A percentile compares a stretch with the other conserved stretches of the same genome.
phyloP scores from a whole-genome alignment of 2,888 invertebrate genomes.

The Hipparchia semele region DNA sequence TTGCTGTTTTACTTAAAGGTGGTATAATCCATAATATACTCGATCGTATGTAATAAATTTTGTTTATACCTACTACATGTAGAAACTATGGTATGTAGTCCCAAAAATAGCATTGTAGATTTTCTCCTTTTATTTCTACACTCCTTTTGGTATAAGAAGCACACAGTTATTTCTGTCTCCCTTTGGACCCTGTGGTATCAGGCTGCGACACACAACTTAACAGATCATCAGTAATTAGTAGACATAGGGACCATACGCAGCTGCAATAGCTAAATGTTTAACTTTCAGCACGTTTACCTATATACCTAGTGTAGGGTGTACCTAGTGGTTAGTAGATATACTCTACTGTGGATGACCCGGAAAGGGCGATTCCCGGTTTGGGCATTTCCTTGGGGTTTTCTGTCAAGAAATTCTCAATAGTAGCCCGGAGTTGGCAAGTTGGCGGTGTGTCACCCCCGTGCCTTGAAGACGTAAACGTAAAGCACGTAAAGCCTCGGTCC shows the following conservation, averaged over 20 bases:
- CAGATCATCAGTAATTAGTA: not conserved
- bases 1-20: constrained; percentile 6
- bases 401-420: too few relatives aligned
- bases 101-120: not conserved
- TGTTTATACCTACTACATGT: not conserved
- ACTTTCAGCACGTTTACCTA: too few relatives aligned
- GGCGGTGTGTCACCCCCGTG: too few relatives aligned
- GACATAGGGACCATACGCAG: not conserved
- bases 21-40: not conserved
- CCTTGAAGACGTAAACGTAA: too few relatives aligned
- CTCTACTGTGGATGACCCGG: too few relatives aligned
- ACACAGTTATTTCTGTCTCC: not conserved
- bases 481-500: too few relatives aligned
- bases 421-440: too few relatives aligned
- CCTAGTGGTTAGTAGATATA: not conserved
- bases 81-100: not conserved
- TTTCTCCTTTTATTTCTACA: not conserved
- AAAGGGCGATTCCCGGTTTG: too few relatives aligned
- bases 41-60: not conserved
- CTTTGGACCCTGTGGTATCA: not conserved
- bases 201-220: not conserved
- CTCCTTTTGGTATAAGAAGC: not conserved
- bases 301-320: too few relatives aligned
- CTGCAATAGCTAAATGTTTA: too few relatives aligned
- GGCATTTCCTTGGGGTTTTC: too few relatives aligned